Conservation (phyloP, 2,113 vertebrate genomes). For the Anoura caudifer region DNA sequence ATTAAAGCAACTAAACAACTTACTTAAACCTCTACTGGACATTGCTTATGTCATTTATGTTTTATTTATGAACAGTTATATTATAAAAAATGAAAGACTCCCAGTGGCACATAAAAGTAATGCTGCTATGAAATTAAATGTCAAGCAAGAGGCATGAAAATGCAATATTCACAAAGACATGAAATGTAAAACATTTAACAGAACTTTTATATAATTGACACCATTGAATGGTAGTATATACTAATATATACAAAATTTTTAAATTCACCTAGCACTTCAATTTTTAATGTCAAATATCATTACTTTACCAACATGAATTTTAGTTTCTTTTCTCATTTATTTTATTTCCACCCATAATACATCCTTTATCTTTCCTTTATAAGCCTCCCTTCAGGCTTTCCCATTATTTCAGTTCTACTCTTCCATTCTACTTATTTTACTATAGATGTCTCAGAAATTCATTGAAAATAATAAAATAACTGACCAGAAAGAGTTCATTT, state of each 20-base stretch:
- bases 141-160: slow-evolving; percentile 78
- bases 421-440: neutral
- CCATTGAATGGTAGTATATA: slow-evolving; percentile 57
- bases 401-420: neutral
- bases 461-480: neutral
- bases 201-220: slow-evolving; percentile 66
- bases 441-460: neutral
- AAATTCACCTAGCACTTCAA: neutral
- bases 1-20: slow-evolving; percentile 70
- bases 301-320: neutral
- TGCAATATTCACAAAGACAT: slow-evolving; percentile 67
- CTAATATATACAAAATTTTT: slow-evolving; percentile 48
- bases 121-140: slow-evolving; percentile 78
- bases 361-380: neutral
- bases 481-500: neutral
- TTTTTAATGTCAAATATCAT: slow-evolving; percentile 21
- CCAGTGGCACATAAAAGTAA: slow-evolving; percentile 79
- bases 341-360: neutral
- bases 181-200: slow-evolving; percentile 67
- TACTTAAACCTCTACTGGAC: slow-evolving; percentile 68
- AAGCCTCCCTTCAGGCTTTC: neutral
- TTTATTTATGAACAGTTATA: slow-evolving; percentile 78
- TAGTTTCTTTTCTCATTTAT: neutral
- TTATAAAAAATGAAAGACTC: slow-evolving; percentile 82
- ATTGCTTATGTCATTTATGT: slow-evolving; percentile 72